These are phyloP conservation scores for Sitta europaea DNA, from an alignment of 2,113 vertebrate species.

Conservation along the genomic window DNA sequence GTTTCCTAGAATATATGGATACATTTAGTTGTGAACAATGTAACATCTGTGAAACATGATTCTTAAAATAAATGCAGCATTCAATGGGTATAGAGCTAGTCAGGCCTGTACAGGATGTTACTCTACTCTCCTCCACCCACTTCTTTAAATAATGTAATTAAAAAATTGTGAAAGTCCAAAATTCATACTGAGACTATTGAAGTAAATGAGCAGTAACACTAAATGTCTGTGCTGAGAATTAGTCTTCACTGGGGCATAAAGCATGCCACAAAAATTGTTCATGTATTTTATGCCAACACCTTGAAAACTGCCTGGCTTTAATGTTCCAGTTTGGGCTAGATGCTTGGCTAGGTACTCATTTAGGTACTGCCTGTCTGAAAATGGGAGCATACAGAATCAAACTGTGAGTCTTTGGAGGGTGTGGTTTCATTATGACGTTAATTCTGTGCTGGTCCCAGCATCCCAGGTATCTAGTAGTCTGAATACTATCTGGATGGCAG, in stretches of 20 bases:
- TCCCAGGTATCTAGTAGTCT: not conserved
- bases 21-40: slow-evolving; percentile 47
- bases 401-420: not conserved
- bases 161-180: not conserved
- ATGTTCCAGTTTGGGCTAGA: not conserved
- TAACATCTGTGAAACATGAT: slow-evolving; percentile 38
- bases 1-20: slow-evolving; percentile 1
- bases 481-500: not conserved
- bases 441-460: not conserved
- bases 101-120: slow-evolving; percentile 30
- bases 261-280: not conserved
- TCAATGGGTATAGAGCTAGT: not conserved
- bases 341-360: not conserved
- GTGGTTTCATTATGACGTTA: not conserved
- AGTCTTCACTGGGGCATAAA: not conserved
- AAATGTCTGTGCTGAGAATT: not conserved
- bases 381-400: not conserved
- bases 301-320: not conserved
- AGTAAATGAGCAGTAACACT: not conserved
- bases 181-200: not conserved
- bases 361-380: not conserved
- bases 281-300: not conserved
- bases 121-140: not conserved
- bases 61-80: slow-evolving; percentile 41
- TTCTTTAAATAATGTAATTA: not conserved